Evolutionary conservation across 2,888 invertebrate genomes (phyloP).

Genomic region (Lasioglossum malachurum): DNA sequence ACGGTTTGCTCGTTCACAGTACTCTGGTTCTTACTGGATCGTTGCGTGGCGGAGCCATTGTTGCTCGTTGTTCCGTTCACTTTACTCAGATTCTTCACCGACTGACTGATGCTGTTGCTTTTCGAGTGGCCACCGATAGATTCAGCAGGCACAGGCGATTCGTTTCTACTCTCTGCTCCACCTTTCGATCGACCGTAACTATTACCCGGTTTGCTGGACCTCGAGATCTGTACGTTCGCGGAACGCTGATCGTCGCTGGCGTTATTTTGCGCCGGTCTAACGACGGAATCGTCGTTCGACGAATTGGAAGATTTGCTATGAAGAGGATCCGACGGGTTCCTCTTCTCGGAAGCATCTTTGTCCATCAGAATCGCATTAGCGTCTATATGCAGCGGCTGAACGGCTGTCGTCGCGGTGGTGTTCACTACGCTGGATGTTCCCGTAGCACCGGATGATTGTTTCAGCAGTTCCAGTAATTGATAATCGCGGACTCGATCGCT

Average conservation of each 20-base stretch:
- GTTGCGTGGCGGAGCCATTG: conserved; percentile 39
- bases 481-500: conserved; percentile 42
- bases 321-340: conserved; percentile 19
- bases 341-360: conserved; percentile 54
- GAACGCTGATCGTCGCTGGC: conserved; percentile 38
- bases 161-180: conserved; percentile 42
- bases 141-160: conserved; percentile 49
- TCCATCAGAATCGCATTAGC: conserved; percentile 73
- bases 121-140: conserved; percentile 44
- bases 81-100: conserved; percentile 41
- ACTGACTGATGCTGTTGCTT: conserved; percentile 51
- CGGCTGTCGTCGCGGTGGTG: conserved; percentile 82
- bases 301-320: conserved; percentile 45
- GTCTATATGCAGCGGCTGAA: conserved; percentile 81
- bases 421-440: conserved; percentile 81
- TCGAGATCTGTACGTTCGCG: conserved; percentile 19
- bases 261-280: conserved; percentile 13
- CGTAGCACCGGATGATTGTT: conserved; percentile 77
- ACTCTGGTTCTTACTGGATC: conserved; percentile 42
- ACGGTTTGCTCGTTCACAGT: conserved; percentile 36
- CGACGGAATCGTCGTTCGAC: conserved; percentile 44
- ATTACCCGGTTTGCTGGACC: conserved; percentile 22
- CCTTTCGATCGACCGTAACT: conserved; percentile 31
- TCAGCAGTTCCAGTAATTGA: conserved; percentile 77
- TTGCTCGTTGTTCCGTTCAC: conserved; percentile 25